A percentile compares a stretch with the other conserved stretches of the same genome.
Conservation (phyloP, 2,113 vertebrate species). For the Porphyrio hochstetteri region DNA sequence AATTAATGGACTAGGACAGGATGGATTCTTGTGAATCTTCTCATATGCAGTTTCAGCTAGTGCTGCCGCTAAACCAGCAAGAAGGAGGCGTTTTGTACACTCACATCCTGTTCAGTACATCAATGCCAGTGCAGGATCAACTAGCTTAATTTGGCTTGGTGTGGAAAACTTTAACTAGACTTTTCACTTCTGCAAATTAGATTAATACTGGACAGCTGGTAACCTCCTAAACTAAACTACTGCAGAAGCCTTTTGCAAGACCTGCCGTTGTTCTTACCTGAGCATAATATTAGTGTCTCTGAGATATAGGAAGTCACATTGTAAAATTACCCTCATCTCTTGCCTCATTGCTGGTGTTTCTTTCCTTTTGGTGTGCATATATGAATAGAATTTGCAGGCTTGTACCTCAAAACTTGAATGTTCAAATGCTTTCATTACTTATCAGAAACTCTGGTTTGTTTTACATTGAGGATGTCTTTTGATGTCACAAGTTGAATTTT, state of each 20-base stretch:
- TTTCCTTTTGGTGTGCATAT: neutral
- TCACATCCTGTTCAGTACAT: neutral
- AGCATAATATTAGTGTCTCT: neutral
- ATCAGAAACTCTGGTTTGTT: neutral
- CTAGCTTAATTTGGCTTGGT: neutral
- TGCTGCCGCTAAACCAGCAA: neutral
- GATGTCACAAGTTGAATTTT: neutral
- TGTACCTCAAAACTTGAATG: neutral
- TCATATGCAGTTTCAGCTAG: neutral
- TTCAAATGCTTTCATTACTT: neutral
- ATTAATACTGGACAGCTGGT: neutral
- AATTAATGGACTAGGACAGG: neutral
- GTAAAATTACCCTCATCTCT: neutral
- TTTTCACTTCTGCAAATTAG: neutral
- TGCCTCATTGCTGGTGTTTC: neutral
- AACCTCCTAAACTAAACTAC: neutral
- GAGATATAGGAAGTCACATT: neutral
- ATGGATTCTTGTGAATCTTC: neutral
- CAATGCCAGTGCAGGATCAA: neutral
- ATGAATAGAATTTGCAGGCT: neutral
- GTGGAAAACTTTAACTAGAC: neutral
- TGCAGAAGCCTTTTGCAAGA: neutral
- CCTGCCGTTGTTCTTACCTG: rapidly evolving
- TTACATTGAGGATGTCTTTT: neutral
- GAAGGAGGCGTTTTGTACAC: neutral